Evolutionary conservation across 1,140 invertebrate species (phyloP).

Genomic region (Drosophila orena): DNA sequence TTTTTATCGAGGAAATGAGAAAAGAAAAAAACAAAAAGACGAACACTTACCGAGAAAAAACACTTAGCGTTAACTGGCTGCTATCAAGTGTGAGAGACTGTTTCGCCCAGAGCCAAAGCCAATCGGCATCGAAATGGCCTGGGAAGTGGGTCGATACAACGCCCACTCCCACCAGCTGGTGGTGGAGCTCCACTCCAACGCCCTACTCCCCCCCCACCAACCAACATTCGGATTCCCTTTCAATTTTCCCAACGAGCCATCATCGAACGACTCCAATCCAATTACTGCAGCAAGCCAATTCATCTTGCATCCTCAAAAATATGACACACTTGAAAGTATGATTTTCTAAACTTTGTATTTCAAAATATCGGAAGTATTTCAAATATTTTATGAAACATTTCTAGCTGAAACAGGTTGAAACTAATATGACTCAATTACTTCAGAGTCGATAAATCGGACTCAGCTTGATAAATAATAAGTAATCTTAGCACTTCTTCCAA

Average conservation of each 20-base stretch:
- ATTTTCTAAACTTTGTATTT: no score
- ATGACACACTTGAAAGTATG: neutral
- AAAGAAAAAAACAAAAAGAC: slow-evolving; percentile 19
- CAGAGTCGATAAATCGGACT: no score
- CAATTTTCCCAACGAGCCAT: slow-evolving; percentile 38
- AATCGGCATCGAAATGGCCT: slow-evolving; percentile 47
- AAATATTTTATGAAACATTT: neutral
- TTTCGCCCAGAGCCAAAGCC: slow-evolving; percentile 44
- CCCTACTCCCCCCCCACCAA: neutral
- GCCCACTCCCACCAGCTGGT: slow-evolving; percentile 17
- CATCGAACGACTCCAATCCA: slow-evolving; percentile 26
- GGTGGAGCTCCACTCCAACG: slow-evolving; percentile 5
- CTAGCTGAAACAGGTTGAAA: no score
- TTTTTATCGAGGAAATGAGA: slow-evolving; percentile 38
- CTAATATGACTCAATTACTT: no score
- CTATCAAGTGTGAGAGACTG: slow-evolving; percentile 32
- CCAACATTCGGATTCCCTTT: slow-evolving; percentile 8
- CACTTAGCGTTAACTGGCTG: slow-evolving; percentile 56
- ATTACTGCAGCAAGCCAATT: slow-evolving; percentile 19
- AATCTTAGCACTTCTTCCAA: neutral
- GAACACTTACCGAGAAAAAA: slow-evolving; percentile 53
- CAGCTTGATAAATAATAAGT: no score
- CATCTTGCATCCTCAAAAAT: neutral
- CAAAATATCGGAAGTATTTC: neutral
- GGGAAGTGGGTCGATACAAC: slow-evolving; percentile 56